phyloP scores from a whole-genome alignment of 2,888 invertebrate species.

The Agonopterix alstromeriana region DNA sequence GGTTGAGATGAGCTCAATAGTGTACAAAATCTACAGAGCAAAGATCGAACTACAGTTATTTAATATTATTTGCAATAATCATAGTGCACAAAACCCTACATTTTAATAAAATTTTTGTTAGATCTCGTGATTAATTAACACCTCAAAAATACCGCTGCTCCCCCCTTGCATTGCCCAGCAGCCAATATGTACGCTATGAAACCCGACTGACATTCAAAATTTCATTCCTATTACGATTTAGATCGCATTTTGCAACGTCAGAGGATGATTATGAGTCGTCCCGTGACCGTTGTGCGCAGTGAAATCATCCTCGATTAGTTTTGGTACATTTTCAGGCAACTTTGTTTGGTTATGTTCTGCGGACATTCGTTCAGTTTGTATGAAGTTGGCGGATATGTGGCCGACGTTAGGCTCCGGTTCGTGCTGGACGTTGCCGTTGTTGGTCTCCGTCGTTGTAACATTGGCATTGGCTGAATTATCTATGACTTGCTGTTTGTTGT shows the following conservation, averaged over 20 bases:
- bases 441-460: constrained; percentile 24
- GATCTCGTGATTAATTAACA: too few species aligned
- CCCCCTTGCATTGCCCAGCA: constrained; percentile 13
- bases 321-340: constrained; percentile 29
- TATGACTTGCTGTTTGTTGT: constrained; percentile 30
- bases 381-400: constrained; percentile 55
- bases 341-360: constrained; percentile 35
- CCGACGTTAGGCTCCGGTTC: constrained; percentile 23
- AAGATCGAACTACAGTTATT: too few species aligned
- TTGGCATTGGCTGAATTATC: constrained; percentile 33
- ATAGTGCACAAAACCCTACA: too few species aligned
- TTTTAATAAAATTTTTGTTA: too few species aligned
- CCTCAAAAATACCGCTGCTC: neutral
- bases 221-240: constrained; percentile 34
- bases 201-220: constrained; percentile 23
- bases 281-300: constrained; percentile 67
- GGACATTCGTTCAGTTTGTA: constrained; percentile 49
- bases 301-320: constrained; percentile 50
- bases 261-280: constrained; percentile 41
- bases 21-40: too few species aligned
- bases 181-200: constrained; percentile 55
- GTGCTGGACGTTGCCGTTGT: constrained; percentile 44
- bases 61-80: too few species aligned
- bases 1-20: too few species aligned
- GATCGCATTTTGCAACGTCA: constrained; percentile 64